Conservation (phyloP, 2,888 invertebrate genomes). For the Acrobasis suavella region DNA sequence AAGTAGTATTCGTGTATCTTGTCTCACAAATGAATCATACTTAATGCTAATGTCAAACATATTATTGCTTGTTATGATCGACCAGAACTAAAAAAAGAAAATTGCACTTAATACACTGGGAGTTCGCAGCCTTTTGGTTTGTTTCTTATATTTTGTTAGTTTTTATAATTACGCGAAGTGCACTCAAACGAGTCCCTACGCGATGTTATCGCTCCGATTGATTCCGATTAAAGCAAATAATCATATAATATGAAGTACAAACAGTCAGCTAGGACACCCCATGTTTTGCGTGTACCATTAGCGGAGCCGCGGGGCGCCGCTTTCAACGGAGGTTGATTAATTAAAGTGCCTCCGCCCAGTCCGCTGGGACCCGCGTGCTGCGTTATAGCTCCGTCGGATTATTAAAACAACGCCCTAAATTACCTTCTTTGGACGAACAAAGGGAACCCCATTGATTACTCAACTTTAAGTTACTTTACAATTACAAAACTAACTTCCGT, state of each 20-base stretch:
- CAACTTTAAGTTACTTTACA: not conserved
- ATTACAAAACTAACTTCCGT: not conserved
- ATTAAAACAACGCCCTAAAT: constrained; percentile 59
- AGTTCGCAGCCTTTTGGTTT: too few relatives aligned
- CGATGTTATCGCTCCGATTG: constrained; percentile 58
- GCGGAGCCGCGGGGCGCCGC: constrained; percentile 58
- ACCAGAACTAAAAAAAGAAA: too few relatives aligned
- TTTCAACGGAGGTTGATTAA: constrained; percentile 76
- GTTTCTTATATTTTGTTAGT: not conserved
- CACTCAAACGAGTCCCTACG: constrained; percentile 28
- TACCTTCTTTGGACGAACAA: constrained; percentile 39
- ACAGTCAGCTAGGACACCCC: constrained; percentile 67
- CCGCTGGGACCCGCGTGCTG: constrained; percentile 63
- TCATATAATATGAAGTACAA: constrained; percentile 55
- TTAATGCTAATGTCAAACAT: too few relatives aligned
- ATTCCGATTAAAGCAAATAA: constrained; percentile 68
- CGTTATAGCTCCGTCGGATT: constrained; percentile 58
- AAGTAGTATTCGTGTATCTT: too few relatives aligned
- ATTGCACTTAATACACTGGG: too few relatives aligned
- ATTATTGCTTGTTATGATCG: too few relatives aligned
- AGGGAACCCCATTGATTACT: constrained; percentile 18
- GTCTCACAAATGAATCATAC: too few relatives aligned
- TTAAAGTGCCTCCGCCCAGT: constrained; percentile 76
- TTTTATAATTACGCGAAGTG: constrained; percentile 6
- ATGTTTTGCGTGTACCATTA: constrained; percentile 69